Conservation (phyloP, 1,140 invertebrate genomes). For the Coptotermes formosanus region DNA sequence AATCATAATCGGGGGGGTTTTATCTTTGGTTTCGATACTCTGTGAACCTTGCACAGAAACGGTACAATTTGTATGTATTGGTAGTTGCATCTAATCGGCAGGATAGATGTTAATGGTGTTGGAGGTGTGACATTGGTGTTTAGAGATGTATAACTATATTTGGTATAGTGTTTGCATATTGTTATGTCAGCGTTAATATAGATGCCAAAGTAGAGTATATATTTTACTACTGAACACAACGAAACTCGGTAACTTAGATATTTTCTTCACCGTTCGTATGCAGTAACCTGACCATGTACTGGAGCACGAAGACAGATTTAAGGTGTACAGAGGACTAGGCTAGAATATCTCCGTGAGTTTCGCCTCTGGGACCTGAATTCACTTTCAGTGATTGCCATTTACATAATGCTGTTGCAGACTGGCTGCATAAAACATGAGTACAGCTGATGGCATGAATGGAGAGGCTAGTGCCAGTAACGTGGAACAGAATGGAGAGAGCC, state of each 20-base stretch:
- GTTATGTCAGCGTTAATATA: background rate
- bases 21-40: background rate
- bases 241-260: background rate
- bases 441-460: slow-evolving; percentile 31
- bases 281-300: background rate
- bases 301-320: background rate
- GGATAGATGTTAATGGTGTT: background rate
- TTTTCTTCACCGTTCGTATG: background rate
- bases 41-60: background rate
- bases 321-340: background rate
- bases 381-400: background rate
- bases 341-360: background rate
- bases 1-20: too few relatives aligned
- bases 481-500: slow-evolving; percentile 1
- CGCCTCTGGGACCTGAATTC: background rate
- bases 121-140: background rate
- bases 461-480: slow-evolving; percentile 31
- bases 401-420: background rate
- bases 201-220: background rate
- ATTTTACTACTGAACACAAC: background rate
- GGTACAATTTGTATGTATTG: background rate
- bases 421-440: slow-evolving; percentile 14
- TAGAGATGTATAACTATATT: background rate
- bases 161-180: background rate
- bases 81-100: background rate